phyloP scores from a whole-genome alignment of 2,888 invertebrate genomes.

The Caenorhabditis afra region DNA sequence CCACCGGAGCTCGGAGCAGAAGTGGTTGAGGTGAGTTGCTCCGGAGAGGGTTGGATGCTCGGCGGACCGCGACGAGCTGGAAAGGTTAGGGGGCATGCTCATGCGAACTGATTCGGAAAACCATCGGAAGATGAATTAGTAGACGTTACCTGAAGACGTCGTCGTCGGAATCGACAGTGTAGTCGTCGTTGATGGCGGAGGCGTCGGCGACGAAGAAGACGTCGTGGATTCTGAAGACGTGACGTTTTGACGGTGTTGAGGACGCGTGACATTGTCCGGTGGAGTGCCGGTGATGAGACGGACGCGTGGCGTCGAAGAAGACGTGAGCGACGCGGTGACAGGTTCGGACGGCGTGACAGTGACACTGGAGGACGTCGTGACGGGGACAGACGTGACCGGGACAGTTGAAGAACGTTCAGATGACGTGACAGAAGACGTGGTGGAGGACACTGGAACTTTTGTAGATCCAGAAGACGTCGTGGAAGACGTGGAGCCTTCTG shows the following conservation, averaged over 20 bases:
- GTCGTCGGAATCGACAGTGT: not conserved
- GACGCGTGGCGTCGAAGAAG: slow-evolving; percentile 19
- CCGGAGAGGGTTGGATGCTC: slow-evolving; percentile 42
- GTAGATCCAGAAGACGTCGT: not conserved
- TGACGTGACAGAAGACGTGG: not conserved
- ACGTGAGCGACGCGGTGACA: slow-evolving; percentile 3
- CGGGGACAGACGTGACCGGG: not conserved
- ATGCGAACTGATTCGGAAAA: slow-evolving; percentile 4
- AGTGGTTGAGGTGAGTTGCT: slow-evolving; percentile 11
- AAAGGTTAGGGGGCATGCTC: not conserved
- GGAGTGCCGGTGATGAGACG: slow-evolving; percentile 40
- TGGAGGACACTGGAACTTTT: not conserved
- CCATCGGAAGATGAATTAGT: not conserved
- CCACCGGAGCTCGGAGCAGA: not conserved
- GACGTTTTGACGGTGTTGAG: slow-evolving; percentile 27
- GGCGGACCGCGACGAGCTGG: slow-evolving; percentile 50
- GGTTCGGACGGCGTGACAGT: not conserved
- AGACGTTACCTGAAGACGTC: slow-evolving; percentile 22
- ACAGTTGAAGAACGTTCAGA: no score
- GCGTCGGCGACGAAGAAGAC: slow-evolving; percentile 3
- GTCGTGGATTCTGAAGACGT: slow-evolving; percentile 34
- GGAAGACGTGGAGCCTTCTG: not conserved
- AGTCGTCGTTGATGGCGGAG: slow-evolving; percentile 4
- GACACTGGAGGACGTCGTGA: not conserved
- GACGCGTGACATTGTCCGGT: slow-evolving; percentile 9